These are phyloP conservation scores for Pygmarrhopalites habei DNA, from an alignment of 1,140 invertebrate genomes.

Conservation along the genomic window DNA sequence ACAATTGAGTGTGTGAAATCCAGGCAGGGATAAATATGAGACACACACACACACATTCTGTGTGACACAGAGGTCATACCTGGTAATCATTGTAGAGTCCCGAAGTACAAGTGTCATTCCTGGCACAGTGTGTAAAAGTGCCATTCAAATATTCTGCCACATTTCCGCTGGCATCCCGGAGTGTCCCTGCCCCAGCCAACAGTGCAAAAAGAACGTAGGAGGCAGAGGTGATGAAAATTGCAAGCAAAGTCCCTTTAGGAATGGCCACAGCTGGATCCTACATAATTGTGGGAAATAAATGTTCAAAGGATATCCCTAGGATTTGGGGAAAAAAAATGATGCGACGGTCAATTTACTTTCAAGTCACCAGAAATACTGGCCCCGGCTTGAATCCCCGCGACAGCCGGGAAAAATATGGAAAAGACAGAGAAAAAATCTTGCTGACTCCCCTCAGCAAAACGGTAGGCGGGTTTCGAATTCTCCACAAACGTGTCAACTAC, in stretches of 20 bases:
- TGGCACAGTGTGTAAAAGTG: slow-evolving; percentile 49
- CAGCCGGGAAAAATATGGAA: slow-evolving; percentile 45
- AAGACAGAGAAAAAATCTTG: slow-evolving; percentile 44
- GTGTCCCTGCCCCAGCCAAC: slow-evolving; percentile 67
- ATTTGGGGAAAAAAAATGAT: slow-evolving; percentile 71
- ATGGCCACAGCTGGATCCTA: slow-evolving; percentile 85
- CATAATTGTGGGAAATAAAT: too few relatives aligned
- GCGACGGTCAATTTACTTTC: too few relatives aligned
- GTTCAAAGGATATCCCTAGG: slow-evolving; percentile 81
- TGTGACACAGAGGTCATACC: slow-evolving; percentile 52
- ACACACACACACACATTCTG: slow-evolving; percentile 38
- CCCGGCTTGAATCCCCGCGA: slow-evolving; percentile 49
- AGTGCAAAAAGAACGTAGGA: slow-evolving; percentile 75
- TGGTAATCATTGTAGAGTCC: slow-evolving; percentile 72
- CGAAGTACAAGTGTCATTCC: slow-evolving; percentile 55
- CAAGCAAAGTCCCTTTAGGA: slow-evolving; percentile 78
- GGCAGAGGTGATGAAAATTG: slow-evolving; percentile 69
- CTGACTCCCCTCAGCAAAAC: slow-evolving; percentile 62
- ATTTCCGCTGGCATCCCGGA: slow-evolving; percentile 73
- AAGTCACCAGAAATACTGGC: slow-evolving; percentile 77
- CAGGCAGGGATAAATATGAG: too few relatives aligned
- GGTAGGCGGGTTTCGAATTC: too few relatives aligned
- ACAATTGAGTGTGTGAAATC: slow-evolving; percentile 8
- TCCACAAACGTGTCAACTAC: too few relatives aligned
- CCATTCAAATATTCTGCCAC: slow-evolving; percentile 54